Percentiles rank a stretch among this genome's conserved stretches.
Evolutionary conservation across 2,888 invertebrate species (phyloP).

Genomic region (Parnassius mnemosyne): DNA sequence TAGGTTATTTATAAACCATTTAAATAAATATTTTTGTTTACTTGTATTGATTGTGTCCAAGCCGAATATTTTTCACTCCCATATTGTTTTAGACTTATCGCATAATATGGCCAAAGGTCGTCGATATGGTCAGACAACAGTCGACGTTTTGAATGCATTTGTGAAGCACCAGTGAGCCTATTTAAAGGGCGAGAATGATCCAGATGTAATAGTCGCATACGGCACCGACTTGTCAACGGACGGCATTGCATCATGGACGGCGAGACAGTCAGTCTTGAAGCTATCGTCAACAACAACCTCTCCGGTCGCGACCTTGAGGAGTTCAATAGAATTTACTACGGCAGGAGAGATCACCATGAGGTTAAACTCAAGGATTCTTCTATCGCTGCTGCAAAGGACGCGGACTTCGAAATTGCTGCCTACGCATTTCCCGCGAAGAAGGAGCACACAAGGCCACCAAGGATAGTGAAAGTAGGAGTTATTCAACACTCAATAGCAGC

Average conservation of each 20-base stretch:
- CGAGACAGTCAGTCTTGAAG: constrained; percentile 69
- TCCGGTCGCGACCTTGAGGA: constrained; percentile 67
- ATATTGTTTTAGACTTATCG: constrained; percentile 52
- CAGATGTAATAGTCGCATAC: constrained; percentile 44
- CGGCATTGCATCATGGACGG: constrained; percentile 55
- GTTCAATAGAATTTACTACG: constrained; percentile 72
- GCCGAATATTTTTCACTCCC: constrained; percentile 59
- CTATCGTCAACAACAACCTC: constrained; percentile 67
- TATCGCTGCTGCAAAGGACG: constrained; percentile 74
- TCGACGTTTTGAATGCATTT: constrained; percentile 39
- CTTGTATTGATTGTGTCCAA: not conserved
- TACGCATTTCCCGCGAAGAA: constrained; percentile 72
- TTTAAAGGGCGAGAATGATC: constrained; percentile 49
- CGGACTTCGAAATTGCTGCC: constrained; percentile 76
- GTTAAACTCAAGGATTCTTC: constrained; percentile 71
- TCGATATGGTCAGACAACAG: constrained; percentile 44
- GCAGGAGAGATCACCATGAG: constrained; percentile 62
- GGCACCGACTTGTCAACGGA: constrained; percentile 32
- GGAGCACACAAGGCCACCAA: constrained; percentile 82
- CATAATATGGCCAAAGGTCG: constrained; percentile 62
- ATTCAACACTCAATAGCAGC: constrained; percentile 93
- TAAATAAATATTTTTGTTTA: no score
- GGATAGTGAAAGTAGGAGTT: constrained; percentile 90
- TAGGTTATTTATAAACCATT: no score
- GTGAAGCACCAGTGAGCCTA: constrained; percentile 45